Conservation (phyloP, 2,113 vertebrate genomes). For the Catharus bicknelli region DNA sequence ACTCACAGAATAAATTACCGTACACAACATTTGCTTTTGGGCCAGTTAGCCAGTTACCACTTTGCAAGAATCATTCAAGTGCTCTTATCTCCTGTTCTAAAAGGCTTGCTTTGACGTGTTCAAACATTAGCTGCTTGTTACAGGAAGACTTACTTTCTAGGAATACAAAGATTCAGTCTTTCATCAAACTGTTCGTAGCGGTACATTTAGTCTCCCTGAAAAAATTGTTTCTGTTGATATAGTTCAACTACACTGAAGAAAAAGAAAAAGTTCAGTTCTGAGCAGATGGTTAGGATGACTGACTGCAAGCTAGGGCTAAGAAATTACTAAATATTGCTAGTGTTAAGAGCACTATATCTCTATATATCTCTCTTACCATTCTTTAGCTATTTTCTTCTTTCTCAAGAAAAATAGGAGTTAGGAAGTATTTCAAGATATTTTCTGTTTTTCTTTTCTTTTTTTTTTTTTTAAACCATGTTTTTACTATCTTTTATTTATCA, state of each 20-base stretch:
- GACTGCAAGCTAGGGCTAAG: constrained; percentile 34
- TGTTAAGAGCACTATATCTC: constrained; percentile 31
- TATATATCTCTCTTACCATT: background rate
- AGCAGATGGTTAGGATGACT: constrained; percentile 56
- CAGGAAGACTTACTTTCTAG: constrained; percentile 48
- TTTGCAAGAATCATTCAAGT: constrained; percentile 39
- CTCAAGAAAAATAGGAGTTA: background rate
- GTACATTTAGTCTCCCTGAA: constrained; percentile 53
- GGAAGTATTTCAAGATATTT: background rate
- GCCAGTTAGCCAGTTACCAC: constrained; percentile 34
- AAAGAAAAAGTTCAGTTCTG: constrained; percentile 58
- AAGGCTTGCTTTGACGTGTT: constrained; percentile 44
- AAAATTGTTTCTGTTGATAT: constrained; percentile 62
- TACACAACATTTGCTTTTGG: constrained; percentile 40
- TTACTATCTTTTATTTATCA: background rate
- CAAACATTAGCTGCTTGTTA: constrained; percentile 55
- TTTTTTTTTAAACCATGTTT: background rate
- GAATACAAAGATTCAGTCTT: constrained; percentile 49
- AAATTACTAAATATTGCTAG: constrained; percentile 27
- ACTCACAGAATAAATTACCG: constrained; percentile 30
- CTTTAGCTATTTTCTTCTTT: background rate
- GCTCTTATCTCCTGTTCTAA: constrained; percentile 51
- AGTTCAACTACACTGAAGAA: constrained; percentile 56
- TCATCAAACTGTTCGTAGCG: constrained; percentile 10
- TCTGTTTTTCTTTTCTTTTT: fast-evolving